Evolutionary conservation across 2,888 invertebrate genomes (phyloP), one percentile per base, ranked within the genome.

Genomic region (Drosophila stalkeri): DNA sequence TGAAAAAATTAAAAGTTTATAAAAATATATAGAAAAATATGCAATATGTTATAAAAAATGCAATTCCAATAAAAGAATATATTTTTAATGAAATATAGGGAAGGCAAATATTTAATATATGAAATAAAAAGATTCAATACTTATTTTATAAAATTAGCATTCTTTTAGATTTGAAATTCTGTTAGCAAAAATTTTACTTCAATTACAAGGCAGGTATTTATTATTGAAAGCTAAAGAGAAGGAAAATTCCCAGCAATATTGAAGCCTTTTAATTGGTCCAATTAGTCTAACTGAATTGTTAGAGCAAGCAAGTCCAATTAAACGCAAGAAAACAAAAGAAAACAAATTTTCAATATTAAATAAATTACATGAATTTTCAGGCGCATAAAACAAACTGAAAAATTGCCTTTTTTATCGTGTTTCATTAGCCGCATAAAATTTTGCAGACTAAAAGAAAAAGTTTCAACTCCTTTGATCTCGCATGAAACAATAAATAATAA

Each of bases 401-500:
- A 56, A 35, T 12, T 41, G 33, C 16, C 31, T 65, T 52, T 56
- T 72, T 47, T 46, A 49, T 51, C 27, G 54, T 51, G 61, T 51
- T 64, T 75, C 56, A 51, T 64, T 35, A 47, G 55, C 20, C 60
- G 51, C 44, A 67, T 44, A 16, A 67, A 51, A 74, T 51, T 63
- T 67, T n/a, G 43, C 41, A 55, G 31, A 51, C 55, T 44, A 14
- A 52, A 75, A 8, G 12, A 16, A 54, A 46, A 72, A 61, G 47
- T 56, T 77, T 67, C 8, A 31, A 7, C 27, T 6, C 16, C 43
- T 57, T 80, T 77, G 72, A 77, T 71, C 62, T 60, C 3, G 18
- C 12, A 57, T 64, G 64, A 52, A 69, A 70, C 55, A 72, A 79
- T 70, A 75, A 60, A 75, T 70, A 69, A 72, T 82, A 77, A 70